Evolutionary conservation across 2,113 vertebrate species (phyloP).

Genomic region (Orthonyx spaldingii): DNA sequence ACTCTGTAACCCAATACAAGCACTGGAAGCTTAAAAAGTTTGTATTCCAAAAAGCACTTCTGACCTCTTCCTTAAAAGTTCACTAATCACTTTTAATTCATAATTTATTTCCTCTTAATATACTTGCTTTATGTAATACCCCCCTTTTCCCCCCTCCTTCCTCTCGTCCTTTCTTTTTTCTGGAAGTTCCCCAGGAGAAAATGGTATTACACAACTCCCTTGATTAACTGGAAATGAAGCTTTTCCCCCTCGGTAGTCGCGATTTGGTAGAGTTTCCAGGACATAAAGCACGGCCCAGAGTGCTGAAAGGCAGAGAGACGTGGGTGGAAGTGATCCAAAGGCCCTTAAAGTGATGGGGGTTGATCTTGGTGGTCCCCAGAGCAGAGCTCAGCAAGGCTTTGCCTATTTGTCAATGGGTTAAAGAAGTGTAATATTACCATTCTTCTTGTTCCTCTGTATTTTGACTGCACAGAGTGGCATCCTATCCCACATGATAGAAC

Average conservation of each 20-base stretch:
- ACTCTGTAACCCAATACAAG: conserved; percentile 73
- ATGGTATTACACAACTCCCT: conserved; percentile 54
- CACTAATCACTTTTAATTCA: conserved; percentile 76
- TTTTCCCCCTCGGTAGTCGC: conserved; percentile 31
- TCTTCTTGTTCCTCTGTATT: neutral
- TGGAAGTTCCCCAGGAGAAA: conserved; percentile 57
- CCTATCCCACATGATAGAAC: no score
- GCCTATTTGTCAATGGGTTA: neutral
- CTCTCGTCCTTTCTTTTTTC: conserved; percentile 20
- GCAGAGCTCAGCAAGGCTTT: neutral
- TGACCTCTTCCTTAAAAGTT: conserved; percentile 71
- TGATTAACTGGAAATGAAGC: conserved; percentile 63
- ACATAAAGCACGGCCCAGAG: neutral
- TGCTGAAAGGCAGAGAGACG: neutral
- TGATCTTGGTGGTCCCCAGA: neutral
- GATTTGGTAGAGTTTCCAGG: conserved; percentile 30
- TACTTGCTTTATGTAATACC: conserved; percentile 52
- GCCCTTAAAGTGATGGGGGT: neutral
- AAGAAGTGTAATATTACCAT: neutral
- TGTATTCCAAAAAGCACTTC: conserved; percentile 68
- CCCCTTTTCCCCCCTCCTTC: neutral
- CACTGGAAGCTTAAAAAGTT: conserved; percentile 67
- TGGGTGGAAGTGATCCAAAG: neutral
- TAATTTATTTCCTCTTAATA: conserved; percentile 70
- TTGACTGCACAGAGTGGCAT: neutral